Evolutionary conservation across 2,113 vertebrate genomes (phyloP), one percentile per base, ranked within the genome.

Genomic region (Dipodomys ordii): DNA sequence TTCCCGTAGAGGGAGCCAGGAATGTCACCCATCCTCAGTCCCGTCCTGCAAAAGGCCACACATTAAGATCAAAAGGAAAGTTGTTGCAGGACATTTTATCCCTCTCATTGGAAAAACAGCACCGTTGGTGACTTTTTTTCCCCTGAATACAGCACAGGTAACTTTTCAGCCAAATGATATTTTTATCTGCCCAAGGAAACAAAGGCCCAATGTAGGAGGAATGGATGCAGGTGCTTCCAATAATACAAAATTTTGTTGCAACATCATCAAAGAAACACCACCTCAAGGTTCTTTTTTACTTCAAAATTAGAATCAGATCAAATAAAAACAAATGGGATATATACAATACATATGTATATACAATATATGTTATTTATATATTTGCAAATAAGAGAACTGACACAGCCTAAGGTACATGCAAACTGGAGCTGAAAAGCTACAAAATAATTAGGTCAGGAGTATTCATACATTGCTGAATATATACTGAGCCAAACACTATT

Each of bases 131-230:
- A 22, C 67, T 90, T 93, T 86, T 49, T 76, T 93, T 93, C 65
- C 94, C 71, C 81, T 91, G 60, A 91, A 96, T 91, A 91, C 82
- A 88, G 23, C 20, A 72, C 25, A 87, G 71, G 84, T 91, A 83
- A 90, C 91, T 81, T 87, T 92, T 93, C 79, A 96, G 57, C 76
- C 80, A 90, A 92, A 81, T 93, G 87, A 83, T 46, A 83, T 85
- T 89, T 94, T 87, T 94, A 88, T 77, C 32, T 27, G 87, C 89
- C 72, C 23, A 39, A 72, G 20, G 44, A 91, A 87, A 92, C 44
- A 95, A 90, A 94, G 91, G 57, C 22, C 92, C 60, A 94, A 20
- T 73, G 16, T 84, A 49, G 85, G 74, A 74, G n/a, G 72, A 73
- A 7, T 30, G 69, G 64, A 77, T 88, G 20, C 53, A n/a, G 60